phyloP scores from a whole-genome alignment of 2,888 invertebrate species.

The Apodemia duryi region DNA sequence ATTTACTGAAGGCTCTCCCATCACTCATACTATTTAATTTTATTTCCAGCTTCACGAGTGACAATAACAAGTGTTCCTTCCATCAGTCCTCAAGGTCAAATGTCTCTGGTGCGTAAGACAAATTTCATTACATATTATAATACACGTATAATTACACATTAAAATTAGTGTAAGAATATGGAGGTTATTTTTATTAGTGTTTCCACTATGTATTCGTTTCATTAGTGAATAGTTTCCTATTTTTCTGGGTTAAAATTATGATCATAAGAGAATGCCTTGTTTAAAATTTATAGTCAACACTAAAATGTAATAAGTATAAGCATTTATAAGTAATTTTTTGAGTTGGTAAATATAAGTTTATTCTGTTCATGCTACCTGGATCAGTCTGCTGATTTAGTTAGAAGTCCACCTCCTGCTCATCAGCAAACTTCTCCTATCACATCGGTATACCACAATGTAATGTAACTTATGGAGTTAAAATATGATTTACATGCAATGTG shows the following conservation, averaged over 20 bases:
- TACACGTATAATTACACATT: too few species aligned
- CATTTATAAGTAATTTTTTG: not conserved
- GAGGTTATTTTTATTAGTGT: too few species aligned
- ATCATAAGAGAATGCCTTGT: too few species aligned
- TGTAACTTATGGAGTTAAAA: conserved; percentile 31
- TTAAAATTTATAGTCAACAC: not conserved
- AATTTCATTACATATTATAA: conserved; percentile 10
- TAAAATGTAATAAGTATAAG: not conserved
- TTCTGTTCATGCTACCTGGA: conserved; percentile 64
- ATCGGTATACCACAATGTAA: conserved; percentile 79
- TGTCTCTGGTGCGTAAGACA: conserved; percentile 81
- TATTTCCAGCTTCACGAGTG: conserved; percentile 64
- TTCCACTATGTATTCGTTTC: too few species aligned
- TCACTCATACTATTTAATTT: conserved; percentile 39
- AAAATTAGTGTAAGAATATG: too few species aligned
- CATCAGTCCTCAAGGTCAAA: conserved; percentile 80
- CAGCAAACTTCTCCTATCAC: conserved; percentile 87
- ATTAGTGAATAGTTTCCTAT: too few species aligned
- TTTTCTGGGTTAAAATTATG: too few species aligned
- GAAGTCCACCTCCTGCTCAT: conserved; percentile 92
- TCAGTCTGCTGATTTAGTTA: conserved; percentile 82
- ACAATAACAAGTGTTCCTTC: conserved; percentile 78
- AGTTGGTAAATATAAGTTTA: conserved; percentile 4
- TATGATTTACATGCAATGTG: not conserved
- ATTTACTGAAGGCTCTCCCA: not conserved